Evolutionary conservation across 2,797 vertebrate genomes (phyloP).

Genomic region (Cephalopachus bancanus): DNA sequence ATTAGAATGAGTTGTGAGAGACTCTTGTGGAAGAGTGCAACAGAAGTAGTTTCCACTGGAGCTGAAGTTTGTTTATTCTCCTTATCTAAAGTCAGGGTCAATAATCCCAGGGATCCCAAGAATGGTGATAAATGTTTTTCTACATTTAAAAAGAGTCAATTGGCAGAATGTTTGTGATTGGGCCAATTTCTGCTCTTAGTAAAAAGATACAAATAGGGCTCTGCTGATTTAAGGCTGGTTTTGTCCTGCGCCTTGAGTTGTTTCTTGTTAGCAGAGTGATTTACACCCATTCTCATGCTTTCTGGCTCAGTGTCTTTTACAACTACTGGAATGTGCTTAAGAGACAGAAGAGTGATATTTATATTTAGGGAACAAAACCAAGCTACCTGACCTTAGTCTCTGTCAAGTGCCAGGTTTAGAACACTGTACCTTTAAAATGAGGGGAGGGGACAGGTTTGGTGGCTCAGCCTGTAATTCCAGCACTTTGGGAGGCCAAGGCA

Average conservation of each 20-base stretch:
- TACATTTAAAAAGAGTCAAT: conserved; percentile 61
- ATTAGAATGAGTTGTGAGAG: background rate
- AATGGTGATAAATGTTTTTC: conserved; percentile 65
- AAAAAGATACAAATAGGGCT: conserved; percentile 4
- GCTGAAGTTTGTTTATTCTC: conserved; percentile 27
- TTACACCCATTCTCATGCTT: conserved; percentile 38
- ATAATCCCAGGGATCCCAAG: conserved; percentile 57
- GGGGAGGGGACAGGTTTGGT: too few relatives aligned
- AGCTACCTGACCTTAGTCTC: background rate
- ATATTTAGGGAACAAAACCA: conserved; percentile 34
- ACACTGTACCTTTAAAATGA: background rate
- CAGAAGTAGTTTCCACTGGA: conserved; percentile 30
- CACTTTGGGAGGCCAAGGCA: too few relatives aligned
- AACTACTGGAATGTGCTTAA: conserved; percentile 10
- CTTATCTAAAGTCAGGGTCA: conserved; percentile 56
- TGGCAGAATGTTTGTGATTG: conserved; percentile 43
- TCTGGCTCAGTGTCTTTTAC: conserved; percentile 31
- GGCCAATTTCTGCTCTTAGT: conserved; percentile 16
- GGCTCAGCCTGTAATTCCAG: too few relatives aligned
- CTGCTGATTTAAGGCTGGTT: conserved; percentile 29
- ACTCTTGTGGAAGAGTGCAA: background rate
- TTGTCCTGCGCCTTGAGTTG: background rate
- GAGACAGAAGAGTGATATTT: background rate
- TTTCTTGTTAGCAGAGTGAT: conserved; percentile 65
- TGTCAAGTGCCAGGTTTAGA: background rate